Base-by-base conservation (phyloP, 2,113 vertebrate genomes). In the Steatornis caripensis region DNA sequence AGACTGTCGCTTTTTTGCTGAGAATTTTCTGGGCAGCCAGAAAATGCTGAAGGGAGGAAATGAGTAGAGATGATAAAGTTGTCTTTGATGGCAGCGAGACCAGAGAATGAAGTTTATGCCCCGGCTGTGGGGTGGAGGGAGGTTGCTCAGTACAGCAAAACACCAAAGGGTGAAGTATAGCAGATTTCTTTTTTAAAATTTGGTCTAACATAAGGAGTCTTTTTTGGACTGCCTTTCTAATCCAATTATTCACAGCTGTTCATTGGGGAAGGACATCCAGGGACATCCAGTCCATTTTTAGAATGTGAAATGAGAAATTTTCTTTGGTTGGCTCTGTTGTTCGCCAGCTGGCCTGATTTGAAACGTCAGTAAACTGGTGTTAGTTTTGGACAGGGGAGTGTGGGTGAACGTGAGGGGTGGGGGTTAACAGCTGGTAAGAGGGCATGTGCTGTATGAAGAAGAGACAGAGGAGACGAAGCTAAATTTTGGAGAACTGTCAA, bases 241-340 rank as follows among this genome's bases (percentile, higher is more conserved):
- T 95, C n/a, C 70, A 23, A 36, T 91, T 94, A 89, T 84, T 95
- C 91, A 57, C 90, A 97, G 92, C 89, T 95, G 87, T 93, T 96
- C 37, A n/a, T 16, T 66, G 45, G 68, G 54, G 68, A 91, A 91
- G 90, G 91, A 88, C 87, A 96, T 87, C 34, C 88, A 95, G 86
- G 91, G 91, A 78, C 80, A 89, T 84, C 37, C 74, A 88, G 90
- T 92, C 78, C 92, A 55, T 88, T 96, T 94, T 97, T 96, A 95
- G 91, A 92, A 85, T 10, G 46, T 57, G 53, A 94, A 96, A 96
- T 94, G 57, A 68, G 74, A 46, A 91, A 24, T 95, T 96, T 80
- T 95, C 55, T 76, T 87, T 48, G 54, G 45, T 96, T 96, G 87
- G 45, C 39, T 87, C 11, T 64, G 64, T 89, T 81, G 26, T 86